Evolutionary conservation across 2,888 invertebrate genomes (phyloP), one percentile per base, ranked within the genome.

Genomic region (Eustalomyia histrio): DNA sequence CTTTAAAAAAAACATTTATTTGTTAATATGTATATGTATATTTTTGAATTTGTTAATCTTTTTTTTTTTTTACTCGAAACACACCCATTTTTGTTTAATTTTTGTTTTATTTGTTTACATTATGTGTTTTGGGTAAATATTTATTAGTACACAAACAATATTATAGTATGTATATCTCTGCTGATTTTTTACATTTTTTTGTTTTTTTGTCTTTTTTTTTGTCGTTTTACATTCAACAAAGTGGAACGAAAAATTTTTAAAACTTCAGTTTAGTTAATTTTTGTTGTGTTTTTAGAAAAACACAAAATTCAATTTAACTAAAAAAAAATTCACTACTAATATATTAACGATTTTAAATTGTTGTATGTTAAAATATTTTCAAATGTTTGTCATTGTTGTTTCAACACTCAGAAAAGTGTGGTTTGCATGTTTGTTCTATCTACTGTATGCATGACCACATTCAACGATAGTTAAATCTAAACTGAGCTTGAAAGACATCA

Each of bases 41-140:
- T 39, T 39, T 55, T 55, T 76, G 63, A 63, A 67, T 55, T 67
- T 73, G 58, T 55, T 47, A 12, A 21, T 35, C 39, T 29, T 55
- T 71, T 55, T 4, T 47, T 29, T 55, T 71, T 64, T 58, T 53
- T n/a, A 17, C 24, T 10, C 6, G 64, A 60, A 72, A 78, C 78
- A 78, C 78, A 78, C 78, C 78, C 78, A 72, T 78, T 72, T 76
- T 63, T 50, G 64, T 24, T 50, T 43, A 61, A 14, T 24, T 14
- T 74, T 57, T 52, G 24, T n/a, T 55, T 53, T 10, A 43, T 68
- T 58, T 78, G 47, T 78, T 78, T 78, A 78, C 61, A 72, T 55
- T 78, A 61, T 57, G 24, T 57, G n/a, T 78, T 72, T 43, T 29
- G 29, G 55, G 43, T 61, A 67, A 72, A 72, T 67, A 72, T 72